Percentiles rank a stretch among this genome's conserved stretches.
Conservation (phyloP, 2,888 invertebrate species). For the Drosophila subsilvestris region DNA sequence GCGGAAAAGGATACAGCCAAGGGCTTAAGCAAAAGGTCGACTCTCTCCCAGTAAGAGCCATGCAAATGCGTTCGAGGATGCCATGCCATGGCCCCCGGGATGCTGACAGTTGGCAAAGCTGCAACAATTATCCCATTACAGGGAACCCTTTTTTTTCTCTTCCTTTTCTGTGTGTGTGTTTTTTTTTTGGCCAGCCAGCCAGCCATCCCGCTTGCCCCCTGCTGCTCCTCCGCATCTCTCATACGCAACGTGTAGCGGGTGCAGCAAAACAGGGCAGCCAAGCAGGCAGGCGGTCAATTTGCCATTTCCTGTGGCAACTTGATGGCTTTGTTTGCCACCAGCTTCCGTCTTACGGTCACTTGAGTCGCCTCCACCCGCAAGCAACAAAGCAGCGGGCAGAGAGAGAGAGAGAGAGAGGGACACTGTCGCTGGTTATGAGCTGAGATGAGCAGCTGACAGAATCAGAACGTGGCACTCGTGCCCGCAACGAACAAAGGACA, state of each 20-base stretch:
- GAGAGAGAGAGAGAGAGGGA: no score
- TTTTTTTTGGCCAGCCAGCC: constrained; percentile 31
- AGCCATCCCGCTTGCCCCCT: constrained; percentile 51
- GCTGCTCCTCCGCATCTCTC: constrained; percentile 43
- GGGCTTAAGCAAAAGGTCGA: constrained; percentile 66
- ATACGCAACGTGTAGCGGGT: constrained; percentile 69
- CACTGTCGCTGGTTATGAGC: no score
- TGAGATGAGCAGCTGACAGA: constrained; percentile 51
- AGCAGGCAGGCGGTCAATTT: constrained; percentile 83
- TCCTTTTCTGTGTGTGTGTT: not conserved
- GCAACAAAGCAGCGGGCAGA: constrained; percentile 29
- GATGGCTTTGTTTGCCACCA: constrained; percentile 9
- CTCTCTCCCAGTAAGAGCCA: constrained; percentile 40
- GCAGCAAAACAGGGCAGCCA: constrained; percentile 50
- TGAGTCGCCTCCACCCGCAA: constrained; percentile 2
- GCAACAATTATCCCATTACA: constrained; percentile 78
- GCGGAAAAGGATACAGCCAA: constrained; percentile 45
- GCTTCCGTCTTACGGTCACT: constrained; percentile 22
- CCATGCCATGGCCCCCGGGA: constrained; percentile 26
- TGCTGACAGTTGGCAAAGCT: constrained; percentile 68
- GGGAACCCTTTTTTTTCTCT: constrained; percentile 68
- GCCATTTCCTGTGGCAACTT: constrained; percentile 75
- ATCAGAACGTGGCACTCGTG: constrained; percentile 43
- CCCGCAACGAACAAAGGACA: constrained; percentile 2
- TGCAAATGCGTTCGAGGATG: constrained; percentile 46